A percentile compares a stretch with the other conserved stretches of the same genome.
phyloP scores from a whole-genome alignment of 2,113 vertebrate genomes.

The Copsychus sechellarum region DNA sequence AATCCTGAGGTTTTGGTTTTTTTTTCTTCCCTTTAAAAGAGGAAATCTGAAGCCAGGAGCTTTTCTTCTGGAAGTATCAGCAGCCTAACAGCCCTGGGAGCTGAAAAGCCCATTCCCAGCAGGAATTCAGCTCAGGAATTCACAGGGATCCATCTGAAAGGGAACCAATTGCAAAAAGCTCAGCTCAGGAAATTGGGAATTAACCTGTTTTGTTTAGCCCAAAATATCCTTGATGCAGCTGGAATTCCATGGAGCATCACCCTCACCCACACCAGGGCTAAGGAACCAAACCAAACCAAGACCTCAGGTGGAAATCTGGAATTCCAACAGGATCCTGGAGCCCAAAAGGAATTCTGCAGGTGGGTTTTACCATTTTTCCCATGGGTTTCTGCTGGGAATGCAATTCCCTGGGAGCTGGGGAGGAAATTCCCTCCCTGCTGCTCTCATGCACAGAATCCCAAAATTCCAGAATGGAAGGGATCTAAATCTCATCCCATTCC shows the following conservation, averaged over 20 bases:
- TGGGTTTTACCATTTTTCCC: not conserved
- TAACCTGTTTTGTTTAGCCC: not conserved
- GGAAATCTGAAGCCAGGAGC: not conserved
- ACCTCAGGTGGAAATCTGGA: accelerated
- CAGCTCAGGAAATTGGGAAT: not conserved
- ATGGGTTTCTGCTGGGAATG: not conserved
- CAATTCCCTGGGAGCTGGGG: not conserved
- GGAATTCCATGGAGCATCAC: not conserved
- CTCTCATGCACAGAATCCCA: not conserved
- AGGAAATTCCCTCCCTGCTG: not conserved
- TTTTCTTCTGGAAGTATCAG: not conserved
- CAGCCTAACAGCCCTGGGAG: not conserved
- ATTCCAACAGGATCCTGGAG: not conserved
- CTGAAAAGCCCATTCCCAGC: not conserved
- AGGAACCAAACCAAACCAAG: not conserved
- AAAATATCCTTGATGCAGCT: not conserved
- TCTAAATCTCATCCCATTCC: not conserved
- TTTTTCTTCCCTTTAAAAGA: not conserved
- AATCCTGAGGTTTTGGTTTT: not conserved
- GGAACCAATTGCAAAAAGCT: not conserved
- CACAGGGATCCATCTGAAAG: not conserved
- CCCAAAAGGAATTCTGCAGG: not conserved
- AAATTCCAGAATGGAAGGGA: not conserved
- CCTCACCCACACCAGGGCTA: accelerated
- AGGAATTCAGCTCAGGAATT: not conserved